phyloP scores from a whole-genome alignment of 1,140 invertebrate species.

The Monomorium pharaonis region DNA sequence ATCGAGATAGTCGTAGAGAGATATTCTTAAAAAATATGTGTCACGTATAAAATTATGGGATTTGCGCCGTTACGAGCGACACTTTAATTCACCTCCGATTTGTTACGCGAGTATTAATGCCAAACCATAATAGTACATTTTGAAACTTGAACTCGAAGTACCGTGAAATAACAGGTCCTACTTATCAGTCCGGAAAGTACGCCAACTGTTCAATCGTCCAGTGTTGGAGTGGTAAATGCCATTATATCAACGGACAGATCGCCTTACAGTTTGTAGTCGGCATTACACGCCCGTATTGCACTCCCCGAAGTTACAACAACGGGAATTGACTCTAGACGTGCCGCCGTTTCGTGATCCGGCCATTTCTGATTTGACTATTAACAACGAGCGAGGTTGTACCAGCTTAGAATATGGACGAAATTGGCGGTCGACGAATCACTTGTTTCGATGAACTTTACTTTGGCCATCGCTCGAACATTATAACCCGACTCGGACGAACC shows the following conservation, averaged over 20 bases:
- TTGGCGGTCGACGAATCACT: conserved; percentile 42
- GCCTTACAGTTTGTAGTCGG: conserved; percentile 48
- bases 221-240: conserved; percentile 50
- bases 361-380: conserved; percentile 47
- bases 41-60: neutral
- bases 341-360: conserved; percentile 32
- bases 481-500: neutral
- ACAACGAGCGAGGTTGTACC: conserved; percentile 22
- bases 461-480: neutral
- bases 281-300: conserved; percentile 47
- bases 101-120: neutral
- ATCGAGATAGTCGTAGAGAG: neutral
- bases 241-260: conserved; percentile 53
- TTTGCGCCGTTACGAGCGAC: neutral
- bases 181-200: conserved; percentile 44
- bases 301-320: conserved; percentile 63
- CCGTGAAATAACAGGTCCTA: conserved; percentile 31
- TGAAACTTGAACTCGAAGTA: conserved; percentile 14
- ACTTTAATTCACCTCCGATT: neutral
- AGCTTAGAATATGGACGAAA: conserved; percentile 31
- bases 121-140: neutral
- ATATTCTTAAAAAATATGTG: neutral
- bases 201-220: conserved; percentile 46
- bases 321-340: conserved; percentile 36
- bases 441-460: conserved; percentile 5